Conservation (phyloP, 2,797 vertebrate genomes). For the Pseudotriccus pelzelni region DNA sequence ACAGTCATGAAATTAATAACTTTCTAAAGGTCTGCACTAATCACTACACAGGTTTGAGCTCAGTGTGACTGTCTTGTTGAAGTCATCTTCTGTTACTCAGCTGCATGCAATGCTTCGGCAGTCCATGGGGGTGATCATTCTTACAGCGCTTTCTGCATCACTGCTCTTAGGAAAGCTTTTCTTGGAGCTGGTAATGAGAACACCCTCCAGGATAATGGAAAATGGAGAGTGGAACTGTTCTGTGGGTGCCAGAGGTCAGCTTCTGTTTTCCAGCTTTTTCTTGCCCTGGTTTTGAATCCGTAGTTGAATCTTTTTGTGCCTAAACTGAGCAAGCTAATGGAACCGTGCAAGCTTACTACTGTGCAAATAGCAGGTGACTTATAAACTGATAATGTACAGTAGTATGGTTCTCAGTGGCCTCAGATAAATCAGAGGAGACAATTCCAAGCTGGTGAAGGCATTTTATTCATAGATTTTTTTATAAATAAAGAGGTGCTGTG, state of each 20-base stretch:
- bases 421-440: neutral
- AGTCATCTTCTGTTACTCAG: neutral
- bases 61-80: neutral
- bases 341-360: neutral
- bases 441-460: neutral
- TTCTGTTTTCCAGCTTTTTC: conserved; percentile 9
- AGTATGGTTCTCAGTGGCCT: neutral
- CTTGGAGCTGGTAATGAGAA: conserved; percentile 4
- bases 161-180: conserved; percentile 9
- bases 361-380: neutral
- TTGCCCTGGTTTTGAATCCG: neutral
- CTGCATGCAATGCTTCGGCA: neutral
- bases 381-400: neutral
- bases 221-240: neutral
- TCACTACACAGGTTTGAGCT: neutral
- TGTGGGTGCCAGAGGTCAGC: neutral
- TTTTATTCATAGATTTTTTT: neutral
- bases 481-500: neutral
- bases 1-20: neutral
- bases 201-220: conserved; percentile 1
- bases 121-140: neutral
- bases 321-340: conserved; percentile 13
- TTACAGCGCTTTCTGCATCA: neutral
- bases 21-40: neutral
- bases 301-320: neutral